A percentile compares a stretch with the other conserved stretches of the same genome.
These are phyloP conservation scores for Mesorhabditis belari DNA, from an alignment of 2,888 invertebrate genomes.

Conservation along the genomic window DNA sequence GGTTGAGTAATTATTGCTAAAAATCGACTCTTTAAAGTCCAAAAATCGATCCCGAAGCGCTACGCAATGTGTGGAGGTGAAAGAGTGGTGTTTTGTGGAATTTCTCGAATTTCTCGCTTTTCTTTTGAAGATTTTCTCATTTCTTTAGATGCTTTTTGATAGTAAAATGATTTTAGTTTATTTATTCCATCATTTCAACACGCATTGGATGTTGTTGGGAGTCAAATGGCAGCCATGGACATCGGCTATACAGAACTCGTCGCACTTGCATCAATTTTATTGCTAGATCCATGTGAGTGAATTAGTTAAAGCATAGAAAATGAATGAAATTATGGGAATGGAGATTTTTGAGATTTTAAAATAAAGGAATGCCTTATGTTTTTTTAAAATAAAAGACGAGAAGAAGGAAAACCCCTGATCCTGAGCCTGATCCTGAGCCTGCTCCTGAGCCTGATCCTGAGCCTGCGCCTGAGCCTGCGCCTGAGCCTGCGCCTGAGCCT, in stretches of 20 bases:
- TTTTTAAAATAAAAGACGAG: conserved; percentile 5
- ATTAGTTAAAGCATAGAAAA: background rate
- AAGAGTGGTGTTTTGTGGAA: background rate
- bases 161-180: conserved; percentile 23
- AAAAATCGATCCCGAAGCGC: background rate
- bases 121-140: too few relatives aligned
- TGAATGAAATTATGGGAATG: background rate
- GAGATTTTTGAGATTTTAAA: conserved; percentile 1
- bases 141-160: background rate
- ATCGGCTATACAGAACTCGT: conserved; percentile 36
- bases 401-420: too few relatives aligned
- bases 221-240: conserved; percentile 30
- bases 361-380: conserved; percentile 1
- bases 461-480: too few relatives aligned
- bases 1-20: background rate
- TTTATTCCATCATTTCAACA: conserved; percentile 41
- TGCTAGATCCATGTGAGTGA: conserved; percentile 35
- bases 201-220: conserved; percentile 40
- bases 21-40: background rate
- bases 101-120: too few relatives aligned
- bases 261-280: conserved; percentile 30
- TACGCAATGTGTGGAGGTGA: background rate
- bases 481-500: background rate
- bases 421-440: too few relatives aligned
- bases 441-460: too few relatives aligned